Evolutionary conservation across 2,797 vertebrate species (phyloP).

Genomic region (Numenius phaeopus): DNA sequence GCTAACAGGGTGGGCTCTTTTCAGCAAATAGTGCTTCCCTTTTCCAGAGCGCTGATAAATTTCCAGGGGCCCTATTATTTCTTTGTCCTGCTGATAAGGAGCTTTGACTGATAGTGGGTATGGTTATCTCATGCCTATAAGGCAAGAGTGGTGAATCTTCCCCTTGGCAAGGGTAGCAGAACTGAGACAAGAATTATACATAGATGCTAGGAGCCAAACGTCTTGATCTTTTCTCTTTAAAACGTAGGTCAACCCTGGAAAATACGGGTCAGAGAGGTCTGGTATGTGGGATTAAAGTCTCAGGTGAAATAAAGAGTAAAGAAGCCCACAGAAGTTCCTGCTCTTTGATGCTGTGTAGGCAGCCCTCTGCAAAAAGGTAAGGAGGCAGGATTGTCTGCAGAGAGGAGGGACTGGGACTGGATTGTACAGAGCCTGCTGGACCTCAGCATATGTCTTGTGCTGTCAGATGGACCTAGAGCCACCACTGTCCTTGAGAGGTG

Average conservation of each 20-base stretch:
- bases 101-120: slow-evolving; percentile 33
- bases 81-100: slow-evolving; percentile 42
- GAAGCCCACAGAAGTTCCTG: not conserved
- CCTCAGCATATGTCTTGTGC: not conserved
- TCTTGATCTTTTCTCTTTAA: not conserved
- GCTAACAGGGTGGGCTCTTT: slow-evolving; percentile 69
- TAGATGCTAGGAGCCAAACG: not conserved
- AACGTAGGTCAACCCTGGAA: not conserved
- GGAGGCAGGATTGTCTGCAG: not conserved
- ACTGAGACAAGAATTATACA: not conserved
- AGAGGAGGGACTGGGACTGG: not conserved
- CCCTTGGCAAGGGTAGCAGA: not conserved
- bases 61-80: slow-evolving; percentile 27
- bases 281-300: not conserved
- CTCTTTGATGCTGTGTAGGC: not conserved
- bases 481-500: not conserved
- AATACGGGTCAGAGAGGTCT: not conserved
- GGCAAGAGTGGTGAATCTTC: slow-evolving; percentile 28
- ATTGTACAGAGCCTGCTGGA: not conserved
- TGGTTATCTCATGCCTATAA: slow-evolving; percentile 25
- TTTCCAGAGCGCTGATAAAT: not conserved
- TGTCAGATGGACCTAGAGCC: not conserved
- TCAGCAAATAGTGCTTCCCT: slow-evolving; percentile 34
- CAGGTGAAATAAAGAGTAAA: not conserved
- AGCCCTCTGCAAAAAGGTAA: not conserved